phyloP scores from a whole-genome alignment of 1,140 invertebrate species.

The Leptestheria dahalacensis region DNA sequence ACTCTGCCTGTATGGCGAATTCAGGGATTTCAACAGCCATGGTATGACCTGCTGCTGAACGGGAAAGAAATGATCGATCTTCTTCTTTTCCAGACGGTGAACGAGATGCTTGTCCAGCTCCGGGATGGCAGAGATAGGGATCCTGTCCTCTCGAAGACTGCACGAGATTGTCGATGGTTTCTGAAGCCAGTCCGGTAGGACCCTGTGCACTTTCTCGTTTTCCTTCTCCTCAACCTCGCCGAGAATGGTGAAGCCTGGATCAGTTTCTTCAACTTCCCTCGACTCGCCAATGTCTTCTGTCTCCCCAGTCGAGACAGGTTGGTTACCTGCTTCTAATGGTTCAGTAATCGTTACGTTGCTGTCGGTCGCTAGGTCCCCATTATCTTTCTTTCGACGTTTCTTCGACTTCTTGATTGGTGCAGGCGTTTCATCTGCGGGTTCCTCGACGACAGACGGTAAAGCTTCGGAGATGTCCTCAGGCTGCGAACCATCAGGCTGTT shows the following conservation, averaged over 20 bases:
- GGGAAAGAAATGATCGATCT: slow-evolving; percentile 61
- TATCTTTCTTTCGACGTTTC: no score
- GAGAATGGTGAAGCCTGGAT: slow-evolving; percentile 26
- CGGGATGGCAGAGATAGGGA: slow-evolving; percentile 39
- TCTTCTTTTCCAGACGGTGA: slow-evolving; percentile 47
- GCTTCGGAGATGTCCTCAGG: not conserved
- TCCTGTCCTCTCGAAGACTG: slow-evolving; percentile 44
- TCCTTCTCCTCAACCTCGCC: slow-evolving; percentile 24
- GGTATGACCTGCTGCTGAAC: slow-evolving; percentile 76
- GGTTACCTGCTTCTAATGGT: not conserved
- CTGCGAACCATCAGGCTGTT: not conserved
- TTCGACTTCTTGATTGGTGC: no score
- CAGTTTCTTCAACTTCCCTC: no score
- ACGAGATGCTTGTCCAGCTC: slow-evolving; percentile 45
- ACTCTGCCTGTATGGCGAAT: slow-evolving; percentile 45
- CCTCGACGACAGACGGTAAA: no score
- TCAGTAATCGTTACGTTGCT: not conserved
- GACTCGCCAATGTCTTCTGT: no score
- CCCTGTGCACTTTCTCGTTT: slow-evolving; percentile 34
- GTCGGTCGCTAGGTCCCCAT: not conserved
- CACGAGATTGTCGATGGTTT: slow-evolving; percentile 57
- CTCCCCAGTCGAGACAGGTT: not conserved
- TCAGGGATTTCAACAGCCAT: slow-evolving; percentile 49
- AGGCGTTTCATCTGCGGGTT: no score
- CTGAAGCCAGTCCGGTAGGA: slow-evolving; percentile 72